Evolutionary conservation across 2,888 invertebrate species (phyloP).

Genomic region (Leptinotarsa haldemani): DNA sequence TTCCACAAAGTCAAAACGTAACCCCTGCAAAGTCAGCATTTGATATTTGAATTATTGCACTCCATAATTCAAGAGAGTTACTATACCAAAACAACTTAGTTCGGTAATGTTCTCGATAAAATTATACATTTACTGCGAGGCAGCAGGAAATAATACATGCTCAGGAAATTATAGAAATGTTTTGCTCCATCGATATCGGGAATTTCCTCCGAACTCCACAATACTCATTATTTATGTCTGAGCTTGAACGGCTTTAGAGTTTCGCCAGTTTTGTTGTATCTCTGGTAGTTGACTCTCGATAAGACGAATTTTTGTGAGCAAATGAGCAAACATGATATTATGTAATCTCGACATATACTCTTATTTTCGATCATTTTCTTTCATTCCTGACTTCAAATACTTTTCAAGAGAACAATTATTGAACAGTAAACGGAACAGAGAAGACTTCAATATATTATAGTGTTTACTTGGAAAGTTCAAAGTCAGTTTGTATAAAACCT

Average conservation of each 20-base stretch:
- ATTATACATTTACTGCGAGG: constrained; percentile 26
- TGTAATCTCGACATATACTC: neutral
- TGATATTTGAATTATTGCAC: constrained; percentile 19
- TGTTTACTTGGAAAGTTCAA: too few species aligned
- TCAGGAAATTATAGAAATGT: constrained; percentile 58
- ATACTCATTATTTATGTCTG: constrained; percentile 19
- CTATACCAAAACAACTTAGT: constrained; percentile 21
- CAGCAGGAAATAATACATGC: constrained; percentile 51
- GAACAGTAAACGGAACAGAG: too few species aligned
- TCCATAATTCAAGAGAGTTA: constrained; percentile 20
- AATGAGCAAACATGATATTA: neutral
- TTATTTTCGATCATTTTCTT: too few species aligned
- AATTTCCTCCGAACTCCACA: constrained; percentile 25
- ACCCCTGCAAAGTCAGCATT: constrained; percentile 5
- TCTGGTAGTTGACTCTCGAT: neutral
- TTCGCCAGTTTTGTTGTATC: neutral
- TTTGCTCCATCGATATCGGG: constrained; percentile 51
- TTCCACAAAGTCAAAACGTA: neutral
- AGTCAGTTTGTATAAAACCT: too few species aligned
- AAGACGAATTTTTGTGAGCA: neutral
- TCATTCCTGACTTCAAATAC: too few species aligned
- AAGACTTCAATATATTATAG: too few species aligned
- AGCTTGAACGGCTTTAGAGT: neutral
- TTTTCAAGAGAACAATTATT: too few species aligned
- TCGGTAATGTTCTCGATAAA: constrained; percentile 23